Evolutionary conservation across 2,888 invertebrate species (phyloP), one percentile per base, ranked within the genome.

Genomic region (Lamproptera curius): DNA sequence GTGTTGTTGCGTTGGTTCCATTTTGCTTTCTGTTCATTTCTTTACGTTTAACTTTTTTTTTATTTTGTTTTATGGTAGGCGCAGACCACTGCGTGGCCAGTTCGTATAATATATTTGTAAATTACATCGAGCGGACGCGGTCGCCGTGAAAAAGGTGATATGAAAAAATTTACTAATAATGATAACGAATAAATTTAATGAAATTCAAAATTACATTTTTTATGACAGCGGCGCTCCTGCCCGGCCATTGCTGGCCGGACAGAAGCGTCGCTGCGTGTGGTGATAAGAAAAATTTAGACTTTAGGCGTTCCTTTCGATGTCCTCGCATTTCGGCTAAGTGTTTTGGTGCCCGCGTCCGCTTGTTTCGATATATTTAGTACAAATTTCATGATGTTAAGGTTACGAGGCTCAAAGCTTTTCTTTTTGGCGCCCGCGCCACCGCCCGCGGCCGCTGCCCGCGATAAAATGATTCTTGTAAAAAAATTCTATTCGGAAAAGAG

Each of bases 401-500:
- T 81, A 85, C 83, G 80, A 84, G 87, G 87, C 87, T 87, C 86
- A 87, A 87, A 87, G 86, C 87, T 81, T 85, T 86, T 85, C 81
- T 84, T 85, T 76, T 73, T 63, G 72, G 74, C 70, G 72, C 70
- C 69, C 76, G 70, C 70, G 68, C 68, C 65, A 57, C 59, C 57
- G 54, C 58, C 68, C 65, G 56, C 59, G 57, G 54, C 58, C 63
- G 67, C 66, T n/a, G 63, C 72, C 74, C 67, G 65, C 73, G 70
- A 70, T 77, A 73, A 69, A 79, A 79, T 75, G 79, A 79, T 72
- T 84, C 85, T 82, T 86, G 87, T 87, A 88, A 81, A 85, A n/a
- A 87, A 88, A 85, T 83, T 83, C 85, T 87, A 86, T 88, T 84
- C 85, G 79, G 87, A 88, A 88, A 88, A 88, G 85, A 85, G 86